These are phyloP conservation scores for Brachionus rubens DNA, from an alignment of 1,140 invertebrate genomes.

Conservation along the genomic window DNA sequence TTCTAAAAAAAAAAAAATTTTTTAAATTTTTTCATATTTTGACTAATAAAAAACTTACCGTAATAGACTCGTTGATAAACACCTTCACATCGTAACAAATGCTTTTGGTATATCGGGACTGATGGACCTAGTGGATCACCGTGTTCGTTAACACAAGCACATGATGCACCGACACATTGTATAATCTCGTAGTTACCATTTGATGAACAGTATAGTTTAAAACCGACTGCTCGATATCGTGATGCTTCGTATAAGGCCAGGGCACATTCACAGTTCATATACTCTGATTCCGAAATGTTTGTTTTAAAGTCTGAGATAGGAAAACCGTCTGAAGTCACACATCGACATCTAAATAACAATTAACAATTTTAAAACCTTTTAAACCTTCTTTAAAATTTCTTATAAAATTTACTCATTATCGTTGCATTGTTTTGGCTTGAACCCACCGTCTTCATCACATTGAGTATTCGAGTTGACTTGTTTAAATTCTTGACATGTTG, in stretches of 20 bases:
- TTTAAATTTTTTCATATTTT: background rate
- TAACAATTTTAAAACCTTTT: background rate
- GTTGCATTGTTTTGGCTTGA: conserved; percentile 25
- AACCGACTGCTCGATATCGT: background rate
- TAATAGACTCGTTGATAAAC: conserved; percentile 40
- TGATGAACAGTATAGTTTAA: conserved; percentile 24
- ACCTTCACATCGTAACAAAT: conserved; percentile 41
- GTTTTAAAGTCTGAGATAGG: conserved; percentile 35
- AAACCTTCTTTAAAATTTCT: background rate
- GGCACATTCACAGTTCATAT: conserved; percentile 46
- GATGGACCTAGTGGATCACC: conserved; percentile 39
- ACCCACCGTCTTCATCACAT: background rate
- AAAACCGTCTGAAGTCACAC: conserved; percentile 12
- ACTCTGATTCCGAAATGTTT: background rate
- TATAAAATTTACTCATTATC: conserved; percentile 15
- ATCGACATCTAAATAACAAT: conserved; percentile 8
- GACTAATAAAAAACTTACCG: no score
- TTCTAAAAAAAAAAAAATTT: background rate
- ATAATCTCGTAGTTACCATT: conserved; percentile 38
- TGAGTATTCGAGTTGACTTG: background rate
- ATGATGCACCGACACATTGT: conserved; percentile 31
- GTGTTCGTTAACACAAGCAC: conserved; percentile 42
- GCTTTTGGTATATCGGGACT: conserved; percentile 18
- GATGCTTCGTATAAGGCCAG: conserved; percentile 25
- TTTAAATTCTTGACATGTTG: background rate